Base-by-base conservation (phyloP, 2,888 invertebrate species). In the Eurois occulta region DNA sequence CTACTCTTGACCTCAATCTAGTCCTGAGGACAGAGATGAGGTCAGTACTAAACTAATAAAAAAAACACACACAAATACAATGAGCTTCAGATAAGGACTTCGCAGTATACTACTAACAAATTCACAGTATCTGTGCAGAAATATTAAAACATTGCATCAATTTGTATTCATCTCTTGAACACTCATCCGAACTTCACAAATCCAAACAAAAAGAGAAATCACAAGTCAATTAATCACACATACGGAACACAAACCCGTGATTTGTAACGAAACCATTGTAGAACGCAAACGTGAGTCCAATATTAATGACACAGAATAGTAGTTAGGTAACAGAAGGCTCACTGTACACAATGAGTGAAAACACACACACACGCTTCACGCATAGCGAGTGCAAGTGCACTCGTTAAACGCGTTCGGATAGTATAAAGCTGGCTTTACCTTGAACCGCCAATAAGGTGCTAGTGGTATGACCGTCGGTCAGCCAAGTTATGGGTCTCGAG, bases 211-310 rank as follows among this genome's bases (percentile, higher is more conserved):
- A 82, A 55, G 48, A 66, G 35, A 24, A 58, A 83, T 55, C 24
- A 74, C 35, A 52, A n/a, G 71, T 71, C 64, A 58, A 84, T 80
- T 77, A 83, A 74, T 80, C 60, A 80, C 46, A 84, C 64, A 71
- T 48, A 65, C 28, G 18, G 32, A 66, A 80, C 52, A 70, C 21
- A 24, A 38, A 58, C 48, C 46, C 68, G 43, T 64, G 77, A 81
- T 69, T 74, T 60, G 71, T 81, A 72, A 64, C 72, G 66, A 82
- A 46, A 52, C 71, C 74, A 75, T 69, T 72, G 68, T 69, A 72
- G 46, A 70, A 55, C 41, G 65, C 28, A 18, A 62, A 77, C 84
- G 86, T 85, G 84, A 75, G 74, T 72, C n/a, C 32, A 75, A 75
- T 85, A 72, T 76, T 70, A 85, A 85, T 81, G 60, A 21, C 5